Conservation (phyloP, 2,888 invertebrate genomes). For the Petrolisthes cinctipes region DNA sequence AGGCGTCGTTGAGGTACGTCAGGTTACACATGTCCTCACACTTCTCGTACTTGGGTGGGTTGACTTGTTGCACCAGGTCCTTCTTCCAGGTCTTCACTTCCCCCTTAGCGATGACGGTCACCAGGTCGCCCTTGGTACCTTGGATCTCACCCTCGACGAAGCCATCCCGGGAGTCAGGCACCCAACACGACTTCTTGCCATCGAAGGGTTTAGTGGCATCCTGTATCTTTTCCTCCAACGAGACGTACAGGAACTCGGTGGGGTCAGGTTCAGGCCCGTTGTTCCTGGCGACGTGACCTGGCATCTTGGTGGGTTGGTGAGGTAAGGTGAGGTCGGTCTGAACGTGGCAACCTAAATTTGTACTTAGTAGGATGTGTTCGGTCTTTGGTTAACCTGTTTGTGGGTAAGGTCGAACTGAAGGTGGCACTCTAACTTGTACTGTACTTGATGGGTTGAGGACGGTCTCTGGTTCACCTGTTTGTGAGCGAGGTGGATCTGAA, state of each 20-base stretch:
- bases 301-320: slow-evolving; percentile 21
- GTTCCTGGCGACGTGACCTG: slow-evolving; percentile 33
- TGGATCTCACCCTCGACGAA: slow-evolving; percentile 72
- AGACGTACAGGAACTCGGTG: slow-evolving; percentile 33
- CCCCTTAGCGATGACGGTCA: slow-evolving; percentile 78
- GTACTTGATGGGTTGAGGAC: no score
- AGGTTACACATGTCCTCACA: slow-evolving; percentile 98
- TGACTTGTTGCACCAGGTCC: slow-evolving; percentile 91
- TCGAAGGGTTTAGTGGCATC: slow-evolving; percentile 40
- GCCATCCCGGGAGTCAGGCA: slow-evolving; percentile 97
- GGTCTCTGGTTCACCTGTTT: no score
- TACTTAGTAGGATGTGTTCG: no score
- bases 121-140: slow-evolving; percentile 72
- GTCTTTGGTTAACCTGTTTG: no score
- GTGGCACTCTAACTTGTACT: no score
- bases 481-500: no score
- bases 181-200: slow-evolving; percentile 77
- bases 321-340: background rate
- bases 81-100: slow-evolving; percentile 77
- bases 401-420: no score
- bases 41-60: slow-evolving; percentile 99
- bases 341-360: background rate
- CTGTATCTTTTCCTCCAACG: slow-evolving; percentile 34
- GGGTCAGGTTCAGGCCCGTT: slow-evolving; percentile 45
- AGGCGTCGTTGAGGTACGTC: slow-evolving; percentile 99